Conservation (phyloP, 2,113 vertebrate genomes). For the Labeo catla region DNA sequence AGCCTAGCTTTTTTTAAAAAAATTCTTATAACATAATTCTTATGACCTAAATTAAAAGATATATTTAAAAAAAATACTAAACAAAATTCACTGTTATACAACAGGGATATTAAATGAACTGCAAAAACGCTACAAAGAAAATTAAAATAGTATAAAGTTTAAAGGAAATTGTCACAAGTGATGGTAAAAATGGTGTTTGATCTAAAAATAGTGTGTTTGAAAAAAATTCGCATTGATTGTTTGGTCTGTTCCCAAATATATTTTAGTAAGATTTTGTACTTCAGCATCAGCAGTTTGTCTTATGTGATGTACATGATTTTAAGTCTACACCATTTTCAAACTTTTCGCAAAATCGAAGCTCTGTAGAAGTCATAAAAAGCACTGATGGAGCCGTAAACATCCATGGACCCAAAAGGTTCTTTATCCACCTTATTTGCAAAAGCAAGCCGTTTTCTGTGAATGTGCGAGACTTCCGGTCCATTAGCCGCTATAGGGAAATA, state of each 20-base stretch:
- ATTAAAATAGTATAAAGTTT: not conserved
- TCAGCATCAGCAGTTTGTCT: not conserved
- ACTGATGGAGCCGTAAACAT: not conserved
- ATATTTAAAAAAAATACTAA: not conserved
- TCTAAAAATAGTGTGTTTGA: not conserved
- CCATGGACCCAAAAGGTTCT: not conserved
- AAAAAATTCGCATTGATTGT: not conserved
- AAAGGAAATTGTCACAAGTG: not conserved
- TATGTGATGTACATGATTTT: not conserved
- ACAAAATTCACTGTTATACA: not conserved
- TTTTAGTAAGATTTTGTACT: not conserved
- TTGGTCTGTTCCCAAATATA: not conserved
- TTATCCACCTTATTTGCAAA: too few relatives aligned
- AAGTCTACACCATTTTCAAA: not conserved
- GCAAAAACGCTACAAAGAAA: not conserved
- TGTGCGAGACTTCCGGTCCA: too few relatives aligned
- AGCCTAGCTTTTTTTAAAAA: not conserved
- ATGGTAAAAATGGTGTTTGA: not conserved
- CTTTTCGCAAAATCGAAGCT: not conserved
- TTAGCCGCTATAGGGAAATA: too few relatives aligned
- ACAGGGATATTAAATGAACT: not conserved
- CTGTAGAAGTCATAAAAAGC: not conserved
- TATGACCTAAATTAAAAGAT: not conserved
- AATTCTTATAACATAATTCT: not conserved
- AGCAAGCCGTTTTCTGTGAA: too few relatives aligned